Percentiles rank a stretch among this genome's conserved stretches.
These are phyloP conservation scores for Osmerus eperlanus DNA, from an alignment of 2,113 vertebrate genomes.

Conservation along the genomic window DNA sequence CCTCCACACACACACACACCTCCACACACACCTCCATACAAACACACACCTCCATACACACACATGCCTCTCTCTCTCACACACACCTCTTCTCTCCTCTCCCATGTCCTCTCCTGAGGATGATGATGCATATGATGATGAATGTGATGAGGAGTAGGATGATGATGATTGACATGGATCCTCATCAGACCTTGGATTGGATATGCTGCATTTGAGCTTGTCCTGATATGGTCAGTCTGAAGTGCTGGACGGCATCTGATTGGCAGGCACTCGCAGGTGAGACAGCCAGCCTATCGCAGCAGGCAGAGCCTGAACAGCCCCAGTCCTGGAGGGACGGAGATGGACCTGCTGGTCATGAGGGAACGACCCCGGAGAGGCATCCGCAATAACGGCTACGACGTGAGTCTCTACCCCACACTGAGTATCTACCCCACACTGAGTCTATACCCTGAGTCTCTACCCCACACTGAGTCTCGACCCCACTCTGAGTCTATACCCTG, in stretches of 20 bases:
- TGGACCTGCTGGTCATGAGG: constrained; percentile 96
- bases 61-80: neutral
- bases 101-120: neutral
- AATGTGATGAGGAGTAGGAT: neutral
- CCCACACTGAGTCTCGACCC: too few relatives aligned
- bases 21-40: neutral
- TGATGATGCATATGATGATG: neutral
- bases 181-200: too few relatives aligned
- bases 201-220: too few relatives aligned
- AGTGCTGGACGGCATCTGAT: neutral
- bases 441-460: too few relatives aligned
- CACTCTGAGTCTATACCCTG: too few relatives aligned
- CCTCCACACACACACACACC: neutral
- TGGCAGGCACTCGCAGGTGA: constrained; percentile 84
- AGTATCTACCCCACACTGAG: too few relatives aligned
- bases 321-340: constrained; percentile 95
- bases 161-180: neutral
- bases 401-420: constrained; percentile 66
- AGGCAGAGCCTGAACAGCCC: constrained; percentile 96
- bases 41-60: neutral
- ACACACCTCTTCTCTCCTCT: neutral
- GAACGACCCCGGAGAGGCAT: constrained; percentile 93
- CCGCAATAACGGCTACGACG: constrained; percentile 95
- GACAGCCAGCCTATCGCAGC: constrained; percentile 87
- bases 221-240: too few relatives aligned